Evolutionary conservation across 2,888 invertebrate genomes (phyloP), one percentile per base, ranked within the genome.

Genomic region (Metalampra italica): DNA sequence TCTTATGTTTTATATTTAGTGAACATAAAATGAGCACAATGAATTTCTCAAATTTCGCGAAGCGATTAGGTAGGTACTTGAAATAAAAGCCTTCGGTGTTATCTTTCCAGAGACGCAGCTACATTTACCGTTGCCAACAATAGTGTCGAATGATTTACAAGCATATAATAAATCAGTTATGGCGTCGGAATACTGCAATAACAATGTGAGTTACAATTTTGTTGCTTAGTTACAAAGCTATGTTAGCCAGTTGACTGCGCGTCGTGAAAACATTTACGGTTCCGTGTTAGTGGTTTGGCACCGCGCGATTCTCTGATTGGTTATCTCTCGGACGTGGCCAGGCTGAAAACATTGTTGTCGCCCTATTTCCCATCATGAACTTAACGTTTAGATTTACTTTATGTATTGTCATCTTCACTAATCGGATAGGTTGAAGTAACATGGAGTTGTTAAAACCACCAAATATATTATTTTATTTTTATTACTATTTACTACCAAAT

Each of bases 111-210:
- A 46, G 13, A 8, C 32, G 32, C 39, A 9, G n/a, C 7, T 43
- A 47, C 9, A 32, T 44, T 29, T 38, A 46, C 42, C 38, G 44
- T 40, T 50, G 50, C 40, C 43, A 44, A 29, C 49, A 29, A 47
- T 46, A 38, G 46, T 14, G n/a, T 43, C 22, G 9, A 15, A 38
- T 51, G 51, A 51, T 51, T 47, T 51, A 51, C 32, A 36, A 39
- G 37, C 42, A 36, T 29, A 47, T 14, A 43, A 45, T 48, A 46
- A 46, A 51, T 45, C 47, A 43, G 39, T 15, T 32, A 29, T 29
- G 39, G 42, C 39, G 45, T 45, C 47, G 22, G 42, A 41, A 7
- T 37, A 45, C 12, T 42, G 49, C 36, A 49, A 48, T 43, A 47
- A 50, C 46, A 37, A 29, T 44, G 47, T 50, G 29, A 47, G 44